Conservation (phyloP, 2,797 vertebrate species). For the Tenualosa thibaudeaui region DNA sequence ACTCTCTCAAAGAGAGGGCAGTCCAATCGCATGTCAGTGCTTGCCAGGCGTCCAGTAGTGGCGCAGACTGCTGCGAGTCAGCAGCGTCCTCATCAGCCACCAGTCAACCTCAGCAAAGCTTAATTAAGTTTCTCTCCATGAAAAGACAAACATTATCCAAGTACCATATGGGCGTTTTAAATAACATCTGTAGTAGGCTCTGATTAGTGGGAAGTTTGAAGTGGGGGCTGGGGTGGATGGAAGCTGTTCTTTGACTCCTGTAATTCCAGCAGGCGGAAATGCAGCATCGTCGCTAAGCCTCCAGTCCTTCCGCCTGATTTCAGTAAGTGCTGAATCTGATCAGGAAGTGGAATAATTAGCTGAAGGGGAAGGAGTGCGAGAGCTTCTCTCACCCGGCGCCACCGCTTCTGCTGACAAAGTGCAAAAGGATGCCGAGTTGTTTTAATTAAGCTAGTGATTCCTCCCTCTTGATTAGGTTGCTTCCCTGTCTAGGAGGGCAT, state of each 20-base stretch:
- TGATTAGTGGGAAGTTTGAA: not conserved
- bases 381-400: not conserved
- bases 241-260: not conserved
- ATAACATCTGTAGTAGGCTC: slow-evolving; percentile 2
- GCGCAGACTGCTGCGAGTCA: not conserved
- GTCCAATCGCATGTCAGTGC: not conserved
- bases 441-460: slow-evolving; percentile 16
- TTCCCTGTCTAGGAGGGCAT: not conserved
- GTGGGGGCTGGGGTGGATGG: not conserved
- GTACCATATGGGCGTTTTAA: slow-evolving; percentile 14
- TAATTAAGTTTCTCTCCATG: slow-evolving; percentile 11
- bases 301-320: not conserved
- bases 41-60: not conserved
- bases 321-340: slow-evolving; percentile 23
- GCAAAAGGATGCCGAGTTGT: slow-evolving; percentile 6
- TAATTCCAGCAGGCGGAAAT: not conserved
- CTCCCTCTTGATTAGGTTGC: not conserved
- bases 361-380: not conserved
- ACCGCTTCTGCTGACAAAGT: slow-evolving; percentile 1
- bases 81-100: not conserved
- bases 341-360: slow-evolving; percentile 17
- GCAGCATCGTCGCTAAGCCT: not conserved
- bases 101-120: not conserved
- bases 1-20: not conserved
- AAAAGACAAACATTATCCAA: slow-evolving; percentile 7